Percentiles rank a stretch among this genome's conserved stretches.
Evolutionary conservation across 2,113 vertebrate genomes (phyloP).

Genomic region (Podarcis muralis): DNA sequence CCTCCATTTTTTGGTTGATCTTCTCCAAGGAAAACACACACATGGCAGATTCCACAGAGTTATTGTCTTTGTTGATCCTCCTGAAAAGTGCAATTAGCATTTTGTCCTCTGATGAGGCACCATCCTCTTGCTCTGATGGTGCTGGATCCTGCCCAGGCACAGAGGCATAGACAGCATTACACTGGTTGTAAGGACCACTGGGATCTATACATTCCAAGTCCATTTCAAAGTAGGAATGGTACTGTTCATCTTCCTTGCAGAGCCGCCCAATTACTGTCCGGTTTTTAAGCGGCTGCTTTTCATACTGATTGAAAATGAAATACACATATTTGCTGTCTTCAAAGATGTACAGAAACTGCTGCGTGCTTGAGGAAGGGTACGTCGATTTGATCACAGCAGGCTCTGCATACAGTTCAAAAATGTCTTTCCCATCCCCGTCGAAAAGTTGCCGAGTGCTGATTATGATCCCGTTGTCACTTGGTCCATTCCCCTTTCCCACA

Average conservation of each 20-base stretch:
- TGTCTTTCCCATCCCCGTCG: slow-evolving; percentile 76
- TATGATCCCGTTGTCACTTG: slow-evolving; percentile 90
- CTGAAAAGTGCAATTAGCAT: slow-evolving; percentile 88
- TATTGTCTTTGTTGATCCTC: slow-evolving; percentile 73
- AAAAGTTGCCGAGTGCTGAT: slow-evolving; percentile 92
- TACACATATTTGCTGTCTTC: slow-evolving; percentile 84
- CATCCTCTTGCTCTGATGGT: slow-evolving; percentile 13
- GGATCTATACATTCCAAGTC: slow-evolving; percentile 84
- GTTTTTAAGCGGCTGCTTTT: slow-evolving; percentile 80
- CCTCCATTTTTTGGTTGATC: slow-evolving; percentile 82
- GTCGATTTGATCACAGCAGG: slow-evolving; percentile 83
- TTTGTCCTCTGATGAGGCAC: slow-evolving; percentile 44
- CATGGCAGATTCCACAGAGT: slow-evolving; percentile 78
- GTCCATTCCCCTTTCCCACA: slow-evolving; percentile 92
- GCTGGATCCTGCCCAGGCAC: slow-evolving; percentile 73
- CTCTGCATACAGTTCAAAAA: slow-evolving; percentile 92
- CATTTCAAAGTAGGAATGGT: slow-evolving; percentile 96
- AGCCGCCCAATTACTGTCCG: slow-evolving; percentile 88
- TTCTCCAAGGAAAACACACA: slow-evolving; percentile 86
- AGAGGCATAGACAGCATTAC: slow-evolving; percentile 83
- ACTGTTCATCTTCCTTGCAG: slow-evolving; percentile 85
- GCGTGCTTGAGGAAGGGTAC: slow-evolving; percentile 79
- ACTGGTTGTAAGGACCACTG: slow-evolving; percentile 78
- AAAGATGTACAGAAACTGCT: slow-evolving; percentile 84
- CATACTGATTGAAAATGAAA: slow-evolving; percentile 91